phyloP scores from a whole-genome alignment of 2,113 vertebrate species.

The Arvicanthis niloticus region DNA sequence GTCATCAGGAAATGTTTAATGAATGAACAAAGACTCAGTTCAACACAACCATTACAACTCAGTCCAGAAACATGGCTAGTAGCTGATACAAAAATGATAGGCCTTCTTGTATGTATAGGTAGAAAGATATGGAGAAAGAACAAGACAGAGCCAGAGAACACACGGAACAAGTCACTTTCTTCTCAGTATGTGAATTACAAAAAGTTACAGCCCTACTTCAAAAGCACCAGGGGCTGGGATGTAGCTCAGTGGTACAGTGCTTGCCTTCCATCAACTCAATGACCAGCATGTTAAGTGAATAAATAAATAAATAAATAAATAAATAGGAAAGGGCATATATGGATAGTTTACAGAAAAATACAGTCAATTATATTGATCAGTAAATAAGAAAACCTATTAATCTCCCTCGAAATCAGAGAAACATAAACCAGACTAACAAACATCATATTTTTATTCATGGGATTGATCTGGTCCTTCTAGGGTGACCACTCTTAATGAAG shows the following conservation, averaged over 20 bases:
- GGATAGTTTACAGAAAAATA: neutral
- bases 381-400: neutral
- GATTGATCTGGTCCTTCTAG: neutral
- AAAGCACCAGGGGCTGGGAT: neutral
- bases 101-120: neutral
- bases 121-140: neutral
- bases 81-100: neutral
- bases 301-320: neutral
- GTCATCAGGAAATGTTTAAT: neutral
- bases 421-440: neutral
- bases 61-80: neutral
- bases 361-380: neutral
- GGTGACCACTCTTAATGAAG: neutral
- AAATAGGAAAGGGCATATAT: neutral
- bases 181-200: neutral
- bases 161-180: neutral
- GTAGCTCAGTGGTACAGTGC: neutral
- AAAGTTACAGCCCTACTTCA: neutral
- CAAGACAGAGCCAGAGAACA: neutral
- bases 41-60: neutral
- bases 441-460: neutral
- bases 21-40: neutral
- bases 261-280: neutral
- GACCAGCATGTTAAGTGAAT: neutral
- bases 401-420: neutral